Conservation (phyloP, 2,888 invertebrate species). For the Mythimna pallens region DNA sequence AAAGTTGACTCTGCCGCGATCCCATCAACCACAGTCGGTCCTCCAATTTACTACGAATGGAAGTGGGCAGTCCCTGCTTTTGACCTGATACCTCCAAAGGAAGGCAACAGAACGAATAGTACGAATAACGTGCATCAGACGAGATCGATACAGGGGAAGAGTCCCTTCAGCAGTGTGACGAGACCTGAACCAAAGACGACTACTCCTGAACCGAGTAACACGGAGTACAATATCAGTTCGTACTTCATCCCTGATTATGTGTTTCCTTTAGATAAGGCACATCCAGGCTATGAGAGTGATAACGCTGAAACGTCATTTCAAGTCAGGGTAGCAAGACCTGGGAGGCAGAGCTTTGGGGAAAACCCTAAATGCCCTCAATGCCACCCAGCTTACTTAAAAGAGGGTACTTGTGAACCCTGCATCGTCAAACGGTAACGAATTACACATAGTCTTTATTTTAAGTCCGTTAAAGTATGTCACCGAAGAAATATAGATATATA, state of each 20-base stretch:
- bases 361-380: constrained; percentile 92
- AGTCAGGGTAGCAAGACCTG: constrained; percentile 87
- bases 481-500: constrained; percentile 51
- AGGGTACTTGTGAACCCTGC: constrained; percentile 92
- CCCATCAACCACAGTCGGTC: constrained; percentile 90
- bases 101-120: constrained; percentile 78
- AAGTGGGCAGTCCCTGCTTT: constrained; percentile 92
- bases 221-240: constrained; percentile 90
- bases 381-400: constrained; percentile 91
- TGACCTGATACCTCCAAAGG: constrained; percentile 90
- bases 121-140: constrained; percentile 69
- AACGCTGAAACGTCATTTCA: constrained; percentile 91
- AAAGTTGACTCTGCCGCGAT: constrained; percentile 83
- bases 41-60: constrained; percentile 92
- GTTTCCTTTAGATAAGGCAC: constrained; percentile 91
- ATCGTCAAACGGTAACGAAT: constrained; percentile 87
- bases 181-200: constrained; percentile 75
- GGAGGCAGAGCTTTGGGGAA: constrained; percentile 89
- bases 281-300: constrained; percentile 90
- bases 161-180: constrained; percentile 80
- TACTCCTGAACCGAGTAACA: constrained; percentile 77
- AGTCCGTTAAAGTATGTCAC: constrained; percentile 49
- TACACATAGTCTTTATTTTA: constrained; percentile 34
- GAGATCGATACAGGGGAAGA: constrained; percentile 72
- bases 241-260: constrained; percentile 92